Percentiles rank a stretch among this genome's conserved stretches.
These are phyloP conservation scores for Entelurus aequoreus DNA, from an alignment of 2,113 vertebrate genomes.

Conservation along the genomic window DNA sequence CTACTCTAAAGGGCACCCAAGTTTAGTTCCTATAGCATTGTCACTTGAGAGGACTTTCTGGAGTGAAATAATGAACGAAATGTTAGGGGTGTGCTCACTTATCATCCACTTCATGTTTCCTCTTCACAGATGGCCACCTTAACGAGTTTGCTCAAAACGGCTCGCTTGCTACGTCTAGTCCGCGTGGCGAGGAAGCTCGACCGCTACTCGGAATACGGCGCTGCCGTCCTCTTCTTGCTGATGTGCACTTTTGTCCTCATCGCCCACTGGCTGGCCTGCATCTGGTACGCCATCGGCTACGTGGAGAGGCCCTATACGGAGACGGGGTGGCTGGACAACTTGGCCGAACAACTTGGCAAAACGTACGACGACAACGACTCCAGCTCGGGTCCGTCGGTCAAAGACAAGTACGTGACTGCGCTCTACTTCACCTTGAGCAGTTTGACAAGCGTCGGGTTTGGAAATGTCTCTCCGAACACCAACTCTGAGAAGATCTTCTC, in stretches of 20 bases:
- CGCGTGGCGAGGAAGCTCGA: constrained; percentile 88
- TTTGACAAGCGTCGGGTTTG: constrained; percentile 94
- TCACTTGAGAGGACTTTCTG: too few species aligned
- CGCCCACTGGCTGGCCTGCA: constrained; percentile 91
- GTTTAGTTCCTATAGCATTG: too few species aligned
- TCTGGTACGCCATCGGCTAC: constrained; percentile 92
- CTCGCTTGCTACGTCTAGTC: constrained; percentile 85
- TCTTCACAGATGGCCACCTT: constrained; percentile 72
- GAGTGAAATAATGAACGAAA: neutral
- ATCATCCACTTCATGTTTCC: neutral
- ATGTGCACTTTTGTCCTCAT: constrained; percentile 93
- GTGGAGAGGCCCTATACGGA: constrained; percentile 92
- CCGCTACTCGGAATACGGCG: constrained; percentile 87
- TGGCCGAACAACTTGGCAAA: constrained; percentile 90
- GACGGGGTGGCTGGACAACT: constrained; percentile 93
- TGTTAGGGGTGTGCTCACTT: neutral
- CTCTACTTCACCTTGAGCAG: constrained; percentile 99
- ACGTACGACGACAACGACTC: constrained; percentile 84
- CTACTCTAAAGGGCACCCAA: too few species aligned
- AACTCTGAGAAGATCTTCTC: constrained; percentile 99
- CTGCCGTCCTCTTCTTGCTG: constrained; percentile 85
- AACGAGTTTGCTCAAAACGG: constrained; percentile 90
- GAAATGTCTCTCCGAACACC: constrained; percentile 95
- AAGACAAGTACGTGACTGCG: constrained; percentile 95
- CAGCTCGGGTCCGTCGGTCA: constrained; percentile 85